phyloP scores from a whole-genome alignment of 2,888 invertebrate species.

The Nowickia ferox region DNA sequence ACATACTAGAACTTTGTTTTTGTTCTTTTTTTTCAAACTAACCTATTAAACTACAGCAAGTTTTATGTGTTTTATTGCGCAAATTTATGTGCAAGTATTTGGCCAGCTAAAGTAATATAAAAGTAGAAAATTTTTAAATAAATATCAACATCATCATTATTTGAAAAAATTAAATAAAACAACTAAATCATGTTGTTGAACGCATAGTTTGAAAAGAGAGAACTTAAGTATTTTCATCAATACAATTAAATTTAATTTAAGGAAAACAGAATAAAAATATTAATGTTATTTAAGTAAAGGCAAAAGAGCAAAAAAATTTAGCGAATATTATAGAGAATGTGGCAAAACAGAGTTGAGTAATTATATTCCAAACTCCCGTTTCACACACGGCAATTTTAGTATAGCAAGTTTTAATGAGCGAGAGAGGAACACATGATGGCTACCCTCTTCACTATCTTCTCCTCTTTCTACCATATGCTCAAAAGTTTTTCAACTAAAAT shows the following conservation, averaged over 20 bases:
- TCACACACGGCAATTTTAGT: too few species aligned
- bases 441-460: too few species aligned
- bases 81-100: constrained; percentile 31
- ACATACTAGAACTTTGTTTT: constrained; percentile 1
- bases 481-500: too few species aligned
- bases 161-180: constrained; percentile 39
- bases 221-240: constrained; percentile 1
- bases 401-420: too few species aligned
- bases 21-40: constrained; percentile 39
- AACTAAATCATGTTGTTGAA: constrained; percentile 35
- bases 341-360: not conserved
- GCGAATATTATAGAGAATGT: not conserved
- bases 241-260: constrained; percentile 22
- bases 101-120: constrained; percentile 54
- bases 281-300: constrained; percentile 1
- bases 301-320: not conserved
- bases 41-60: constrained; percentile 65
- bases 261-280: constrained; percentile 5
- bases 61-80: constrained; percentile 17
- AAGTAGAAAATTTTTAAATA: constrained; percentile 57
- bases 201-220: constrained; percentile 21
- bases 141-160: constrained; percentile 58
- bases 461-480: too few species aligned
- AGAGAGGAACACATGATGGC: too few species aligned
- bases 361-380: not conserved